Evolutionary conservation across 2,888 invertebrate species (phyloP).

Genomic region (Phengaris arion): DNA sequence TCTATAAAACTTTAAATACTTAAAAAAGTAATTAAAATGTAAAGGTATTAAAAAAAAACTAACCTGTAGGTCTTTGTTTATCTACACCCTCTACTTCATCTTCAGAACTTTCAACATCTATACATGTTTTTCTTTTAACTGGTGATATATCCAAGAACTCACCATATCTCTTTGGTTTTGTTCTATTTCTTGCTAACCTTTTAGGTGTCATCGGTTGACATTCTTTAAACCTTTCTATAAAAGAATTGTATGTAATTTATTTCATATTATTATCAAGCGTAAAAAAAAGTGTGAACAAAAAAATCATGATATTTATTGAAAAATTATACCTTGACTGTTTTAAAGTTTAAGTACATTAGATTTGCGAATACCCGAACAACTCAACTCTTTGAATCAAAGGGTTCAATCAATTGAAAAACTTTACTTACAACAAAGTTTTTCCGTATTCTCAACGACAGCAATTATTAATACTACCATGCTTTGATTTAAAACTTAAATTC

Average conservation of each 20-base stretch:
- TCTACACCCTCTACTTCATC: slow-evolving; percentile 46
- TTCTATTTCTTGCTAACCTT: slow-evolving; percentile 55
- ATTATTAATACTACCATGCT: too few relatives aligned
- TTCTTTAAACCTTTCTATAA: slow-evolving; percentile 36
- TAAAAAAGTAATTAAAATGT: not conserved
- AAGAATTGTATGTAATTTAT: not conserved
- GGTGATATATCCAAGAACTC: slow-evolving; percentile 57
- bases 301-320: not conserved
- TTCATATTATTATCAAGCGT: not conserved
- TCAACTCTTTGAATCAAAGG: too few relatives aligned
- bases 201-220: slow-evolving; percentile 48
- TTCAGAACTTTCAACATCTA: slow-evolving; percentile 50
- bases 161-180: slow-evolving; percentile 63
- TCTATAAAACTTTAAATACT: too few relatives aligned
- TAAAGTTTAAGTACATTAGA: too few relatives aligned
- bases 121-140: slow-evolving; percentile 46
- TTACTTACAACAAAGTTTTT: too few relatives aligned
- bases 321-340: too few relatives aligned
- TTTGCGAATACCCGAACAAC: too few relatives aligned
- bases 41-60: not conserved
- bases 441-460: not conserved
- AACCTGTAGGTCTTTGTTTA: slow-evolving; percentile 60
- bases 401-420: too few relatives aligned
- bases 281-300: not conserved
- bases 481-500: not conserved